A percentile compares a stretch with the other conserved stretches of the same genome.
Evolutionary conservation across 2,888 invertebrate species (phyloP).

Genomic region (Athrips mouffetella): DNA sequence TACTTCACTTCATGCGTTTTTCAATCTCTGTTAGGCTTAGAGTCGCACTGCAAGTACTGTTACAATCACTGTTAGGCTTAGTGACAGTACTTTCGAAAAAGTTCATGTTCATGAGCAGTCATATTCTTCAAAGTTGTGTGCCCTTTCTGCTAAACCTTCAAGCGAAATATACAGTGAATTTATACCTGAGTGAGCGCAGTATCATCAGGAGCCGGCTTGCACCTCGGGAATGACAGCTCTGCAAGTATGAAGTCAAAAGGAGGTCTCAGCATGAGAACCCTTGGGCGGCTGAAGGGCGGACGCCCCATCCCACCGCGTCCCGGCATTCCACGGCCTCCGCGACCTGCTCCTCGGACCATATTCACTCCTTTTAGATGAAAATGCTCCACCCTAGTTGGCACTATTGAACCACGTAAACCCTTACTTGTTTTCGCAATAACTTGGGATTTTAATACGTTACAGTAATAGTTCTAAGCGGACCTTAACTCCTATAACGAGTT

Average conservation of each 20-base stretch:
- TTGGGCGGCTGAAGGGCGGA: conserved; percentile 65
- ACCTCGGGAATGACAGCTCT: conserved; percentile 92
- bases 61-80: no score
- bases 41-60: no score
- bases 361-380: background rate
- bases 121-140: no score
- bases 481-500: background rate
- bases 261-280: conserved; percentile 79
- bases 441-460: background rate
- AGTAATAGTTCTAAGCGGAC: background rate
- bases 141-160: no score
- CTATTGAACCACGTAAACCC: background rate
- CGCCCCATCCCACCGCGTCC: conserved; percentile 80
- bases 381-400: background rate
- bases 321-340: conserved; percentile 83
- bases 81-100: no score
- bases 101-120: no score
- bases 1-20: no score
- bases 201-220: conserved; percentile 88
- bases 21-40: no score
- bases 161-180: no score
- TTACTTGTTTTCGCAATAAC: background rate
- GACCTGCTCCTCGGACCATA: conserved; percentile 53
- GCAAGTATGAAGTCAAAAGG: conserved; percentile 93
- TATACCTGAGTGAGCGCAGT: conserved; percentile 89